Evolutionary conservation across 2,797 vertebrate species (phyloP).

Genomic region (Cephalopachus bancanus): DNA sequence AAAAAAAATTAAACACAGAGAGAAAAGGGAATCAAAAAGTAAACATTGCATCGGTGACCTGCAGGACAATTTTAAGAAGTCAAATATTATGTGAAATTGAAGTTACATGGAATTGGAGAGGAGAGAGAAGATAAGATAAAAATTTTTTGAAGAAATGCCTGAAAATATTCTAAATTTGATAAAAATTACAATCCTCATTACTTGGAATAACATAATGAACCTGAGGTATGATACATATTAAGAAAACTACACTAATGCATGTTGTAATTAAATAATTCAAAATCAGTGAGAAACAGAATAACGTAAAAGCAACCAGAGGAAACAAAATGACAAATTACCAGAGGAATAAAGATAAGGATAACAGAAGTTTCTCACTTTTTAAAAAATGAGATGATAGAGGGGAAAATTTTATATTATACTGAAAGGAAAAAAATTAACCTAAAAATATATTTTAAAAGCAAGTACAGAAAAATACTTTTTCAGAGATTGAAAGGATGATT

Average conservation of each 20-base stretch:
- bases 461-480: neutral
- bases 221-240: neutral
- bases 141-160: neutral
- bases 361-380: neutral
- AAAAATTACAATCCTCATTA: neutral
- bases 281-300: neutral
- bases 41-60: neutral
- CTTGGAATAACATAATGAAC: neutral
- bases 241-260: neutral
- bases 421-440: neutral
- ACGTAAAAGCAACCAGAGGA: neutral
- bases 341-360: neutral
- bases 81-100: neutral
- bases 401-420: neutral
- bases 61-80: neutral
- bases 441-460: neutral
- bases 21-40: neutral
- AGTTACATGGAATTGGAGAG: neutral
- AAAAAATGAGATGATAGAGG: neutral
- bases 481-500: neutral
- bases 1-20: conserved; percentile 5
- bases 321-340: neutral
- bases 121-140: neutral
- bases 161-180: conserved; percentile 25
- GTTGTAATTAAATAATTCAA: neutral